A percentile compares a stretch with the other conserved stretches of the same genome.
Conservation (phyloP, 1,140 invertebrate species). For the Solen grandis region DNA sequence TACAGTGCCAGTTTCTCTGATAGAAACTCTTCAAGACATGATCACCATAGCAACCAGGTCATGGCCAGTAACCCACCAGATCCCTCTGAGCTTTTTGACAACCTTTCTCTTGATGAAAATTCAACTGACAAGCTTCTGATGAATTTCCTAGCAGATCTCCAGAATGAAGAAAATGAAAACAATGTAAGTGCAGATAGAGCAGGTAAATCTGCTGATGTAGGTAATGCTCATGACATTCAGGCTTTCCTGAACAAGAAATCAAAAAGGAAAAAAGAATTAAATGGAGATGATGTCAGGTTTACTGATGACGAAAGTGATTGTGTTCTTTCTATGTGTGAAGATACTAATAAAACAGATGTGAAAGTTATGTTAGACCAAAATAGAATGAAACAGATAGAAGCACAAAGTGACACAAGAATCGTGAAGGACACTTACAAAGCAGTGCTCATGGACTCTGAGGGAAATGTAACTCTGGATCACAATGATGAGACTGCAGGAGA, state of each 20-base stretch:
- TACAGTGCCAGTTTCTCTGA: conserved; percentile 38
- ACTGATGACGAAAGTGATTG: conserved; percentile 29
- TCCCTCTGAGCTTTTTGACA: background rate
- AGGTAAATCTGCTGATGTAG: background rate
- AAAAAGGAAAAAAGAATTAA: conserved; percentile 6
- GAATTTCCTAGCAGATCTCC: conserved; percentile 44
- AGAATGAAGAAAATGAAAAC: conserved; percentile 38
- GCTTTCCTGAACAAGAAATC: conserved; percentile 26
- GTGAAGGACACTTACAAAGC: conserved; percentile 33
- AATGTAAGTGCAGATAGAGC: background rate
- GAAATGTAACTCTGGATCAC: background rate
- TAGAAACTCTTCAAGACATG: background rate
- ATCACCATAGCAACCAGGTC: background rate
- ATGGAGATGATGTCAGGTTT: conserved; percentile 15
- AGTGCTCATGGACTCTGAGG: conserved; percentile 35
- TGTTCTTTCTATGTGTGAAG: conserved; percentile 5
- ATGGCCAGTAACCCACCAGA: background rate
- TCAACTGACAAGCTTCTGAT: conserved; percentile 41
- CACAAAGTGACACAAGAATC: background rate
- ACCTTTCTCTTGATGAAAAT: conserved; percentile 16
- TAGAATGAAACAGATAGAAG: background rate
- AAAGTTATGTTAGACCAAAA: conserved; percentile 30
- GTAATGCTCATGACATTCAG: conserved; percentile 27
- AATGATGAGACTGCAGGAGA: background rate
- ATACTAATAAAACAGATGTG: conserved; percentile 22